A percentile compares a stretch with the other conserved stretches of the same genome.
These are phyloP conservation scores for Sthenelais limicola DNA, from an alignment of 2,888 invertebrate species.

Conservation along the genomic window DNA sequence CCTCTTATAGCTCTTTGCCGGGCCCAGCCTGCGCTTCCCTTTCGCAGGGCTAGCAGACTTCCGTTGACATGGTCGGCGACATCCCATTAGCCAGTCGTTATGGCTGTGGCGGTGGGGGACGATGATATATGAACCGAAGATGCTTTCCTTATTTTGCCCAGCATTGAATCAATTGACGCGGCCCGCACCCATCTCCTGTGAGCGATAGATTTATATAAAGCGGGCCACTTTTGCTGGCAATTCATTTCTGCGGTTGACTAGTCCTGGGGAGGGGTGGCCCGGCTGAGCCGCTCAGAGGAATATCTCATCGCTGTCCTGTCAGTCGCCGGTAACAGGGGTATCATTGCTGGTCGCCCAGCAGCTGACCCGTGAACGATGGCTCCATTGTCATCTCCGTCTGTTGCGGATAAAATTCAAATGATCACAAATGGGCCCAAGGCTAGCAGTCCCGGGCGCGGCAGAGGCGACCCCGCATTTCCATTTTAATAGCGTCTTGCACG, in stretches of 20 bases:
- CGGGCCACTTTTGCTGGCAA: conserved; percentile 38
- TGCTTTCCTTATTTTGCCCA: conserved; percentile 31
- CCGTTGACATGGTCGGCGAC: conserved; percentile 12
- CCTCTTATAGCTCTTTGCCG: conserved; percentile 12
- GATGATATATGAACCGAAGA: conserved; percentile 21
- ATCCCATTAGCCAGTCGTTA: conserved; percentile 34
- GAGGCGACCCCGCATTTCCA: conserved; percentile 32
- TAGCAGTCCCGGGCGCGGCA: background rate
- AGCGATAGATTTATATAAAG: conserved; percentile 39
- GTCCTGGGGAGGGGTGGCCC: conserved; percentile 11
- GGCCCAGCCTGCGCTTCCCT: background rate
- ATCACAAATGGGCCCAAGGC: conserved; percentile 37
- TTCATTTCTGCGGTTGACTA: conserved; percentile 40
- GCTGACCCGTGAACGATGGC: conserved; percentile 39
- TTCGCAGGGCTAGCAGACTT: background rate
- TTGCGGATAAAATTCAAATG: conserved; percentile 40
- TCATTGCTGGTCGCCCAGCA: background rate
- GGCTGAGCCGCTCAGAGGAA: conserved; percentile 12
- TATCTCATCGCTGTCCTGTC: conserved; percentile 27
- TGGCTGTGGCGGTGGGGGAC: background rate
- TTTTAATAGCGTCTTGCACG: conserved; percentile 35
- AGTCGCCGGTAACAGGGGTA: background rate
- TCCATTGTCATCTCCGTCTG: conserved; percentile 39
- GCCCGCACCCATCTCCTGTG: conserved; percentile 20
- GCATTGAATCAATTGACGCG: conserved; percentile 39